A percentile compares a stretch with the other conserved stretches of the same genome.
Evolutionary conservation across 2,888 invertebrate genomes (phyloP).

Genomic region (Eupeodes luniger): DNA sequence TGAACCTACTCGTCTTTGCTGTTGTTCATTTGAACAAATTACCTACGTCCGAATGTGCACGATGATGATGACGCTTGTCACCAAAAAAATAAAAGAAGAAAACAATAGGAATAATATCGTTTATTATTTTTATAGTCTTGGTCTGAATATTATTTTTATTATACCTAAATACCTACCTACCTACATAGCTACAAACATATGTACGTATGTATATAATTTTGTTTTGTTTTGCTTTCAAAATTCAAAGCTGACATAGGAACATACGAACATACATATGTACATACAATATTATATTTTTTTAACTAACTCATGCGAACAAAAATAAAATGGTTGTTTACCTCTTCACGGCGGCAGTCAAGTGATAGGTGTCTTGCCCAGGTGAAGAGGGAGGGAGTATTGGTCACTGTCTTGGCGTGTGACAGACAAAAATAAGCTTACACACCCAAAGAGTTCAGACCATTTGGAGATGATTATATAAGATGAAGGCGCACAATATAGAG

Average conservation of each 20-base stretch:
- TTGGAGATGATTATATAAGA: slow-evolving; percentile 21
- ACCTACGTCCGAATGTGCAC: slow-evolving; percentile 32
- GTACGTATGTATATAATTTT: neutral
- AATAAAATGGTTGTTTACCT: slow-evolving; percentile 22
- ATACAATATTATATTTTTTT: neutral
- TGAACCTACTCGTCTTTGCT: neutral
- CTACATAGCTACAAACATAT: too few species aligned
- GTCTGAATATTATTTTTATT: neutral
- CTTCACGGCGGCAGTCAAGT: neutral
- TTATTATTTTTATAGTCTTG: slow-evolving; percentile 23
- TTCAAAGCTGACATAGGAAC: neutral
- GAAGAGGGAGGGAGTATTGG: neutral
- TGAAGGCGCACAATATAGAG: neutral
- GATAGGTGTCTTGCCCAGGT: neutral
- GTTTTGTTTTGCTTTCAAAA: slow-evolving; percentile 3
- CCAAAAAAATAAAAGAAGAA: slow-evolving; percentile 18
- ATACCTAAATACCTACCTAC: neutral
- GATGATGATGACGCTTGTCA: slow-evolving; percentile 40
- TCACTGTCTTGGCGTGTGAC: neutral
- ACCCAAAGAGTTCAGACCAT: slow-evolving; percentile 4
- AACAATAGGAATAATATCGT: slow-evolving; percentile 42
- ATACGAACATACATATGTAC: neutral
- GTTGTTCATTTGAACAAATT: slow-evolving; percentile 55
- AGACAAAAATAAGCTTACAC: slow-evolving; percentile 4
- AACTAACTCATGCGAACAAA: neutral